Base-by-base conservation (phyloP, 2,113 vertebrate genomes). In the Tor tambroides region DNA sequence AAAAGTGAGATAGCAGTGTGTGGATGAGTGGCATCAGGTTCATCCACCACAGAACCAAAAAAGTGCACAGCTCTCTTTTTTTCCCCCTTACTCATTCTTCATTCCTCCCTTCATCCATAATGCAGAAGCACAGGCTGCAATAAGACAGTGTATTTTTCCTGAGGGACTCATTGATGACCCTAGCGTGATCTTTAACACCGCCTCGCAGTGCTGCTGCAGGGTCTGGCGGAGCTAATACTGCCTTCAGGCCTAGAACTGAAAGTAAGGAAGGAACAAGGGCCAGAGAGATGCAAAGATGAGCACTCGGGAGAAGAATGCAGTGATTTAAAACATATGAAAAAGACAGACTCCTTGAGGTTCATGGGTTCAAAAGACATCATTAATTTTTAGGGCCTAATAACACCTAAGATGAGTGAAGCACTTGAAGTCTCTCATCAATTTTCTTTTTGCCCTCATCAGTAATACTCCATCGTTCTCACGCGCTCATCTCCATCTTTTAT, bases 141-240 rank as follows among this genome's bases (percentile, higher is more conserved):
- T 83, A 88, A 86, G 74, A 69, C 21, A 32, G 72, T 72, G 88
- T 89, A 87, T 87, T 89, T 84, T 86, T 84, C 85, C 81, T 6
- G 75, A 54, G 81, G 59, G 78, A 77, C 63, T 78, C 75, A 76
- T 86, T 87, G 86, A 84, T 77, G 76, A 87, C 88, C 88, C 82
- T 77, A 12, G 63, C n/a, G 32, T 85, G 88, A 89, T 85, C 88
- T 61, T 78, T 81, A 78, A 84, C 67, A 72, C 67, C 41, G 30
- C 19, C 43, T 54, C 28, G 5, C 15, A 35, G 81, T 46, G 32
- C 28, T 56, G 81, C 81, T 28, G 19, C 41, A 46, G 81, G 81
- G 41, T 21, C 10, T 83, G 19, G 32, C 23, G 1, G 54, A 26
- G 35, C 56, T 35, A 67, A 86, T 80, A 54, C 72, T 79, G 65